Conservation (phyloP, 2,113 vertebrate genomes). For the Apodemus speciosus region DNA sequence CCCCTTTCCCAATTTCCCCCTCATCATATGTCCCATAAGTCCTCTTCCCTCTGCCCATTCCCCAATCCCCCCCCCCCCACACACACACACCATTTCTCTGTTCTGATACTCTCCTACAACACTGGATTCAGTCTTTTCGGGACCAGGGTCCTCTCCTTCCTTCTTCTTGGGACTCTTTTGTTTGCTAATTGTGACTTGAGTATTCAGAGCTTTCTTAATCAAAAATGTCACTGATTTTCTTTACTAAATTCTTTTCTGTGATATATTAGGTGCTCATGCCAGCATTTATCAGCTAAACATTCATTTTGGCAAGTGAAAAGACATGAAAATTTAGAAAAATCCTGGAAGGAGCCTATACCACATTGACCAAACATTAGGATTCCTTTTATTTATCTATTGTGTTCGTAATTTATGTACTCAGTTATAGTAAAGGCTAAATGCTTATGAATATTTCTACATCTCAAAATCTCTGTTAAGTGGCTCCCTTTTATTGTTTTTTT, state of each 20-base stretch:
- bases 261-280: not conserved
- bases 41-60: no score
- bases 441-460: not conserved
- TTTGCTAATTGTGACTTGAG: no score
- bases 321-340: not conserved
- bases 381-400: no score
- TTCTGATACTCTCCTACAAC: no score
- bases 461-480: not conserved
- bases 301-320: conserved; percentile 8
- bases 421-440: not conserved
- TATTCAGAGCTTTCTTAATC: conserved; percentile 61
- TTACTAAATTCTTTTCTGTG: not conserved
- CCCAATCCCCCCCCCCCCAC: no score
- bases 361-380: not conserved
- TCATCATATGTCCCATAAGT: no score
- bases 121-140: no score
- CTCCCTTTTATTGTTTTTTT: not conserved
- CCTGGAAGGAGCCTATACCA: not conserved
- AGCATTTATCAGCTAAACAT: not conserved
- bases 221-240: conserved; percentile 25
- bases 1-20: no score
- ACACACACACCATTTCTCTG: no score
- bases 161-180: no score
- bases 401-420: conserved; percentile 19
- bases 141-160: no score